These are phyloP conservation scores for Hypomesus transpacificus DNA, from an alignment of 2,113 vertebrate genomes.

Conservation along the genomic window DNA sequence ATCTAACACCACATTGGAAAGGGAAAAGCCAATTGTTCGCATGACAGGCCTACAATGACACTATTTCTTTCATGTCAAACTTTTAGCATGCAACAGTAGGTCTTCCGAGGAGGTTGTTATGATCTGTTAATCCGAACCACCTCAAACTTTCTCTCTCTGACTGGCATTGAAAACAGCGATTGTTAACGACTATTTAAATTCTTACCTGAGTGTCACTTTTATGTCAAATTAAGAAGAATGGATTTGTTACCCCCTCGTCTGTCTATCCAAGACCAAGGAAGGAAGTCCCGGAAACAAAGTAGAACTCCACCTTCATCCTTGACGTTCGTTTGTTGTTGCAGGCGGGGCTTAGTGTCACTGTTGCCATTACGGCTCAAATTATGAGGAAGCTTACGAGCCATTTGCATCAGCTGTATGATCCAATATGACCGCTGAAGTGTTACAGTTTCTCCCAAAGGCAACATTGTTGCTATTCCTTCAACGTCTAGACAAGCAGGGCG, in stretches of 20 bases:
- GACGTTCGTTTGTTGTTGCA: constrained; percentile 18
- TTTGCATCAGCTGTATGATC: neutral
- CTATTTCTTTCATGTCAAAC: constrained; percentile 50
- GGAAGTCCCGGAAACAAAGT: constrained; percentile 70
- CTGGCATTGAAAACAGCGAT: neutral
- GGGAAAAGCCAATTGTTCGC: neutral
- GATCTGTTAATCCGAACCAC: constrained; percentile 46
- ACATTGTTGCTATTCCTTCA: neutral
- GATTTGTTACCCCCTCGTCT: constrained; percentile 43
- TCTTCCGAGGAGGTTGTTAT: constrained; percentile 37
- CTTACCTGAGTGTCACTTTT: constrained; percentile 67
- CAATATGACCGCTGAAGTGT: constrained; percentile 56
- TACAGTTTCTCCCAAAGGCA: constrained; percentile 37
- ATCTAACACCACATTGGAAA: neutral
- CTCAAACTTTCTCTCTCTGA: neutral
- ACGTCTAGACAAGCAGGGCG: constrained; percentile 1
- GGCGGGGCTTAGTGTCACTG: constrained; percentile 30
- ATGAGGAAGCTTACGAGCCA: accelerated
- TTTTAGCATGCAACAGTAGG: constrained; percentile 62
- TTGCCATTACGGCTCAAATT: constrained; percentile 63
- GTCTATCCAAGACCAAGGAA: constrained; percentile 68
- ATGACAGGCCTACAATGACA: neutral
- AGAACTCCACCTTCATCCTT: constrained; percentile 59
- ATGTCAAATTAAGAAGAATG: constrained; percentile 35
- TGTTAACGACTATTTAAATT: neutral